phyloP scores from a whole-genome alignment of 1,140 invertebrate species.

The Adelges cooleyi region DNA sequence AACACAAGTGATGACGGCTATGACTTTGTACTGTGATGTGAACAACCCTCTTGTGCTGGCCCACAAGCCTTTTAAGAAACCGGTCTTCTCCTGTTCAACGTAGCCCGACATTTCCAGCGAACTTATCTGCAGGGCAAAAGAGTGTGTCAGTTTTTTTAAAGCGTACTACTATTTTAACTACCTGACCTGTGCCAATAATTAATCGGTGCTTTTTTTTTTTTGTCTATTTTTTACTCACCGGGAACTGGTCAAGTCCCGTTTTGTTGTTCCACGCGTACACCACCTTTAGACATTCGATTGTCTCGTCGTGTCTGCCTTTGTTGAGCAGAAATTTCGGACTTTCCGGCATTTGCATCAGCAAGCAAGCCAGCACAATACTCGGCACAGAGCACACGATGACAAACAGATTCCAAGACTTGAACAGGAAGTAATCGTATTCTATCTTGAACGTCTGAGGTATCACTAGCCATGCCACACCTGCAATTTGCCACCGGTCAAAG shows the following conservation, averaged over 20 bases:
- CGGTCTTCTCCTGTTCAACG: background rate
- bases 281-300: conserved; percentile 61
- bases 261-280: conserved; percentile 73
- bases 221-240: conserved; percentile 35
- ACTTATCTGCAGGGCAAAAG: background rate
- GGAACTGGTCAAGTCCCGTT: conserved; percentile 56
- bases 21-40: background rate
- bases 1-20: background rate
- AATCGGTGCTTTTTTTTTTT: too few species aligned
- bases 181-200: too few species aligned
- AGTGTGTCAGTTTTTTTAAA: too few species aligned
- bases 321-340: conserved; percentile 79
- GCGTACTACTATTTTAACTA: too few species aligned
- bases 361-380: conserved; percentile 67
- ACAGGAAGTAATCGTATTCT: conserved; percentile 45
- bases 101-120: background rate
- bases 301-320: conserved; percentile 61
- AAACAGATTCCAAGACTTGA: conserved; percentile 87
- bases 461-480: conserved; percentile 72
- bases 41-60: background rate
- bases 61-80: background rate
- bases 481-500: conserved; percentile 19
- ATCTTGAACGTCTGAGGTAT: conserved; percentile 49
- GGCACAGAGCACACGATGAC: conserved; percentile 73
- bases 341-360: conserved; percentile 77